Evolutionary conservation across 2,888 invertebrate genomes (phyloP).

Genomic region (Busseola fusca): DNA sequence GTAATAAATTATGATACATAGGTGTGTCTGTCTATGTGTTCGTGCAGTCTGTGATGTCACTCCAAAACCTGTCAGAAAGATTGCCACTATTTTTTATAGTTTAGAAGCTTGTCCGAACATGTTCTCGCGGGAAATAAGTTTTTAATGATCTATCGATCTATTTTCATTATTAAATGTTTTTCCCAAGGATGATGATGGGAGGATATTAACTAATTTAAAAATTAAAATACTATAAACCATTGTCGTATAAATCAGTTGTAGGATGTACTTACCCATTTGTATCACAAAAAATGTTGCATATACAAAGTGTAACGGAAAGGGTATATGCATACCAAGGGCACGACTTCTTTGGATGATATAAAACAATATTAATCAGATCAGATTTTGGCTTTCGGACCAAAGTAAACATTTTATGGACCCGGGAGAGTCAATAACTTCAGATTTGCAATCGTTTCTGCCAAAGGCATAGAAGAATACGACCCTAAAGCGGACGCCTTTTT

Average conservation of each 20-base stretch:
- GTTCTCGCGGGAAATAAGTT: constrained; percentile 46
- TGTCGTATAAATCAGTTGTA: not conserved
- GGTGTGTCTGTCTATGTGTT: constrained; percentile 62
- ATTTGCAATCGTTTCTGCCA: not conserved
- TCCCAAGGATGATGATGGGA: not conserved
- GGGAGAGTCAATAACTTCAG: not conserved
- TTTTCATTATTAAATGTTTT: constrained; percentile 4
- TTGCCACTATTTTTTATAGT: constrained; percentile 53
- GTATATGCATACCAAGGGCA: no score
- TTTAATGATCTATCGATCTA: constrained; percentile 18
- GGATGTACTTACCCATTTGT: not conserved
- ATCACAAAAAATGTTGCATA: not conserved
- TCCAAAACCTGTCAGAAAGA: constrained; percentile 73
- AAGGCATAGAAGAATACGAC: not conserved
- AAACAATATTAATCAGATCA: not conserved
- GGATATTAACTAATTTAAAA: not conserved
- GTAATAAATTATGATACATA: constrained; percentile 65
- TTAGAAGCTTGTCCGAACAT: constrained; percentile 44
- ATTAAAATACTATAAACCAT: not conserved
- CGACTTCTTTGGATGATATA: no score
- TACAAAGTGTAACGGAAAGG: no score
- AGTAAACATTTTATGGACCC: not conserved
- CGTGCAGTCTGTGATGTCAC: constrained; percentile 82
- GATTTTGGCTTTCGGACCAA: not conserved
- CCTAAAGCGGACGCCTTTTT: not conserved